A percentile compares a stretch with the other conserved stretches of the same genome.
phyloP scores from a whole-genome alignment of 2,113 vertebrate genomes.

The Phrynocephalus versicolor region DNA sequence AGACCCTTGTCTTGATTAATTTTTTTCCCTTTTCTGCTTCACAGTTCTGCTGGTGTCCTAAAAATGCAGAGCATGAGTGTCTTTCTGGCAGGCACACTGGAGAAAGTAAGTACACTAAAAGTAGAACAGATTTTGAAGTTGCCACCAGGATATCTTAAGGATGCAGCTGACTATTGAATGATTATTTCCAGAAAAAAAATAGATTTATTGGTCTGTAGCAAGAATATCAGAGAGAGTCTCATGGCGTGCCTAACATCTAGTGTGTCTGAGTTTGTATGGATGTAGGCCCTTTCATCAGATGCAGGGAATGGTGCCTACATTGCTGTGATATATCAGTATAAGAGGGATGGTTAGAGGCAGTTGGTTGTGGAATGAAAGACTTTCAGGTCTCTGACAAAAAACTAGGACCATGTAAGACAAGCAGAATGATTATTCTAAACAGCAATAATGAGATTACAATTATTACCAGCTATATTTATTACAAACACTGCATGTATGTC shows the following conservation, averaged over 20 bases:
- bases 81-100: slow-evolving; percentile 78
- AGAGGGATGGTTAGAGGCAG: too few species aligned
- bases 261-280: background rate
- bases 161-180: background rate
- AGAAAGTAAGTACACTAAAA: slow-evolving; percentile 85
- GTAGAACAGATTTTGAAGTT: background rate
- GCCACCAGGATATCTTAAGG: background rate
- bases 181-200: background rate
- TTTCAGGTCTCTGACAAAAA: too few species aligned
- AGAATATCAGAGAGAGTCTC: too few species aligned
- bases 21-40: slow-evolving; percentile 48
- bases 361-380: too few species aligned
- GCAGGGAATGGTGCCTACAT: background rate
- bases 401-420: too few species aligned
- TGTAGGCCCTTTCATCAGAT: background rate
- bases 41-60: slow-evolving; percentile 74
- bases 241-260: too few species aligned
- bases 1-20: slow-evolving; percentile 20
- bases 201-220: background rate
- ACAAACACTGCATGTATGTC: too few species aligned
- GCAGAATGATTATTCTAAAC: too few species aligned
- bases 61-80: slow-evolving; percentile 80
- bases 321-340: too few species aligned
- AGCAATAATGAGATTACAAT: too few species aligned
- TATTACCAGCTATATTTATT: too few species aligned